Base-by-base conservation (phyloP, 2,797 vertebrate genomes). In the Falco biarmicus region DNA sequence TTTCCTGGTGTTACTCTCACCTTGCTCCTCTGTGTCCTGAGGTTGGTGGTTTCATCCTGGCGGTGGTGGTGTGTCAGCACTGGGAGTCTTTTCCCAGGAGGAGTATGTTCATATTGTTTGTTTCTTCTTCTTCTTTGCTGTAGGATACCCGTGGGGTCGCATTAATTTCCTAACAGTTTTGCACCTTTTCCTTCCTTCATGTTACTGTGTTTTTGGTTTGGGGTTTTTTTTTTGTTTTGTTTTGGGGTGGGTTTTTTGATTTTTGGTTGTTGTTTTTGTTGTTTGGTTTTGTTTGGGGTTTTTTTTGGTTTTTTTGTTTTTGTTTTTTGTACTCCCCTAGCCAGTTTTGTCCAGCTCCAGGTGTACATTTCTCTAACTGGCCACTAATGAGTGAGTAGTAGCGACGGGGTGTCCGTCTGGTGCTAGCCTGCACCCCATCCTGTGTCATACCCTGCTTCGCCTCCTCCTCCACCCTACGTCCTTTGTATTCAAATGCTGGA, bases 401-500 rank as follows among this genome's bases (percentile, higher is more conserved):
- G 57, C 0, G 2, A 16, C 75, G 63, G 20, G 13, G 5, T 47
- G 26, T 78, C 39, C 61, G 32, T 78, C n/a, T 56, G 32, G 48
- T 51, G 43, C 60, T 48, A 56, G 43, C 14, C 37, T 51, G 54
- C 13, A 41, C 18, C 34, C 51, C 22, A 15, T 47, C 22, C 8
- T 1, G 20, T 54, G 28, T 51, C 50, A 6, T 69, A 37, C 61
- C 15, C 32, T 45, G 32, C 32, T 48, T 64, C 51, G 37, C 0
- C 37, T 39, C 0, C 37, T 39, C 9, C 25, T 31, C n/a, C 48
- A 2, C 10, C 6, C 14, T 53, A 15, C 39, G 4, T 61, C 39
- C 12, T 61, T 45, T 50, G 24, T 56, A 8, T 13, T 43, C 18
- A 31, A 17, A 41, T 45, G 48, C 28, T 51, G 53, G 54, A 26